Conservation (phyloP, 2,888 invertebrate species). For the Meiosimyza platycephala region DNA sequence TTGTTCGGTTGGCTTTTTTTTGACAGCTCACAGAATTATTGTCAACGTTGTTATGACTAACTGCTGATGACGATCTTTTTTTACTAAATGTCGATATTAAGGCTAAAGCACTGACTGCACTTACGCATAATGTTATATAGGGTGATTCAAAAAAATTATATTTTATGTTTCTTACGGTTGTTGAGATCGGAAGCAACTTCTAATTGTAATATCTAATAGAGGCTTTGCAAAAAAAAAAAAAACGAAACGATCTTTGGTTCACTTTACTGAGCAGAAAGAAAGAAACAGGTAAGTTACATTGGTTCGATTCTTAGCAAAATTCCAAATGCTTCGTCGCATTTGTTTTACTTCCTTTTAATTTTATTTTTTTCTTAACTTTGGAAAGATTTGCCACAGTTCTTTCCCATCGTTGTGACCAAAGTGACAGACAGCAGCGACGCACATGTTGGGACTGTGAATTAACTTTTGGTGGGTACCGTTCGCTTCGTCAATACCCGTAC, state of each 20-base stretch:
- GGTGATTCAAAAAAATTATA: too few species aligned
- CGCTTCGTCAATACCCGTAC: conserved; percentile 11
- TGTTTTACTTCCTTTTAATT: too few species aligned
- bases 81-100: neutral
- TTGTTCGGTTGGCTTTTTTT: neutral
- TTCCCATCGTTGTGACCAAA: neutral
- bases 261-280: too few species aligned
- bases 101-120: neutral
- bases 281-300: too few species aligned
- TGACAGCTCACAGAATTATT: conserved; percentile 1
- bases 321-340: too few species aligned
- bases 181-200: conserved; percentile 3
- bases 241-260: too few species aligned
- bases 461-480: conserved; percentile 33
- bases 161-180: neutral
- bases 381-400: conserved; percentile 18
- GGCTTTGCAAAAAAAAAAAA: too few species aligned
- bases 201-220: neutral
- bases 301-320: too few species aligned
- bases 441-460: conserved; percentile 35
- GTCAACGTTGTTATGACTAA: conserved; percentile 33
- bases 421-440: neutral
- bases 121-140: neutral
- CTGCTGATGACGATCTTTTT: conserved; percentile 17
- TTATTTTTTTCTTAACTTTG: conserved; percentile 3